Conservation (phyloP, 2,888 invertebrate genomes). For the Drosophila quasianomalipes region DNA sequence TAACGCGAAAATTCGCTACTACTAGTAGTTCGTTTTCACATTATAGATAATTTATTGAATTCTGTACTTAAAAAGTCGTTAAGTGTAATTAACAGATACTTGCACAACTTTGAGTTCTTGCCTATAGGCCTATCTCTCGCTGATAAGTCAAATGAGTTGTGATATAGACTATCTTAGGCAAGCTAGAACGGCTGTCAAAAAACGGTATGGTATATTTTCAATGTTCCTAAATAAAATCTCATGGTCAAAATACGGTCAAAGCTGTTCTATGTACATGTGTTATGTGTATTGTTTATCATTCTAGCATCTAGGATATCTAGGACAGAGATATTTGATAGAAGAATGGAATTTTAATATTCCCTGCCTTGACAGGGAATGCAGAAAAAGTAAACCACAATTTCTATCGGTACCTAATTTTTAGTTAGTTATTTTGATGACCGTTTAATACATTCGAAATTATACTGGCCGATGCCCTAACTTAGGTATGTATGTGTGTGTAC, state of each 20-base stretch:
- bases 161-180: not conserved
- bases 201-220: not conserved
- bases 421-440: no score
- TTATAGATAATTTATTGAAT: constrained; percentile 1
- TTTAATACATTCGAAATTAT: no score
- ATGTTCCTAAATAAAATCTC: not conserved
- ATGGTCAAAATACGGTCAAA: not conserved
- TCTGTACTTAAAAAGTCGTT: constrained; percentile 10
- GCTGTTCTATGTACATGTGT: not conserved
- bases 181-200: not conserved
- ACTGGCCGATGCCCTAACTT: no score
- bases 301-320: no score
- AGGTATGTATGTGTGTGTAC: no score
- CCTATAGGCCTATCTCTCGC: not conserved
- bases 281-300: not conserved
- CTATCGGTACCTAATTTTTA: not conserved
- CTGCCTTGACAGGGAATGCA: no score
- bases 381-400: not conserved
- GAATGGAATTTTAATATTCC: not conserved
- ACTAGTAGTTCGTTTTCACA: not conserved
- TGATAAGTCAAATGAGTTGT: not conserved
- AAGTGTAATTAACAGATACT: constrained; percentile 1
- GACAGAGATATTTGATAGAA: not conserved
- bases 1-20: not conserved
- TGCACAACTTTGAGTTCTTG: not conserved